Conservation (phyloP, 2,113 vertebrate species). For the Rafetus swinhoei region DNA sequence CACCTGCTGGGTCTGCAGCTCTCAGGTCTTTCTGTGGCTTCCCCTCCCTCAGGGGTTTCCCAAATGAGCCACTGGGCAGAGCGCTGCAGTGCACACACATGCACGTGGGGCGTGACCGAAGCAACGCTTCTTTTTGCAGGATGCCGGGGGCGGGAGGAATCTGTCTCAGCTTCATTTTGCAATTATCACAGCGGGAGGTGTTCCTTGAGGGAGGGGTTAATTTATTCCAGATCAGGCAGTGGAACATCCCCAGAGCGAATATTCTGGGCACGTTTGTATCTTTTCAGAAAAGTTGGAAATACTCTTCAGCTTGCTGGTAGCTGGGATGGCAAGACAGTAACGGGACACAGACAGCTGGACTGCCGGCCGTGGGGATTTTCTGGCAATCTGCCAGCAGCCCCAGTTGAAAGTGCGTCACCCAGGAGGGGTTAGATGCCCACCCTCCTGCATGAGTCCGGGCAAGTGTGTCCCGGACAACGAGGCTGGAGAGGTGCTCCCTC, state of each 20-base stretch:
- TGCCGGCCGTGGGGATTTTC: background rate
- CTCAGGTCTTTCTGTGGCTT: background rate
- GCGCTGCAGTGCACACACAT: rapidly evolving
- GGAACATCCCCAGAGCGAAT: background rate
- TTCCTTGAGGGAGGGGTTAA: background rate
- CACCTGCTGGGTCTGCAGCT: background rate
- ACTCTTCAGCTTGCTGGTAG: background rate
- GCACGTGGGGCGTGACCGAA: rapidly evolving
- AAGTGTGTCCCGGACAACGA: background rate
- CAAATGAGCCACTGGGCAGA: background rate
- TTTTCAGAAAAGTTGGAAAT: background rate
- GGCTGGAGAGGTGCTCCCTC: background rate
- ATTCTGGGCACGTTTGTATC: background rate
- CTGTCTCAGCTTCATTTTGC: background rate
- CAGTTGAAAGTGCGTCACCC: background rate
- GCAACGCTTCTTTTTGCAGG: rapidly evolving
- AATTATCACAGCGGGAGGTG: background rate
- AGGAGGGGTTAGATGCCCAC: background rate
- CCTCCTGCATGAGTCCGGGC: background rate
- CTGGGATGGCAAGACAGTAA: background rate
- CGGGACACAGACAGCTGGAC: background rate
- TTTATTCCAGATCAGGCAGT: background rate
- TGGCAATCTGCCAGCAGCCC: background rate
- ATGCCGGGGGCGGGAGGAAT: background rate
- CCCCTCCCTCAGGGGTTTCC: background rate